Conservation (phyloP, 1,140 invertebrate genomes). For the Armadillidium nasatum region DNA sequence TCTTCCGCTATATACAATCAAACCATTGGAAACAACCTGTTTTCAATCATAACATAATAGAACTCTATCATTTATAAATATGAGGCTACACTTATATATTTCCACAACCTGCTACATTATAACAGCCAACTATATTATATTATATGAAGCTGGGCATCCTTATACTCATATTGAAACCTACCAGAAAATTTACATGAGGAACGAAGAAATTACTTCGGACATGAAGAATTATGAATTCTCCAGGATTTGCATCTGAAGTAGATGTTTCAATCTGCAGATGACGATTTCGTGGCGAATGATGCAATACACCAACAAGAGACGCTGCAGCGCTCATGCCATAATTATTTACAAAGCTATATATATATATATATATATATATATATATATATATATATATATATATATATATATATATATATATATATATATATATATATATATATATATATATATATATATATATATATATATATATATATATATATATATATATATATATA, state of each 20-base stretch:
- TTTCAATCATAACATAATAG: no score
- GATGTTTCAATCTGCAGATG: slow-evolving; percentile 50
- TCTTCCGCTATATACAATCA: slow-evolving; percentile 50
- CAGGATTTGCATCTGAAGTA: slow-evolving; percentile 47
- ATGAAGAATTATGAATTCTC: slow-evolving; percentile 54
- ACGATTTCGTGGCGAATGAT: slow-evolving; percentile 46
- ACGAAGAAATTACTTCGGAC: slow-evolving; percentile 52
- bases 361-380: slow-evolving; percentile 8
- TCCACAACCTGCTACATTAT: no score
- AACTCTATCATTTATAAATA: no score
- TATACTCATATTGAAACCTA: slow-evolving; percentile 20
- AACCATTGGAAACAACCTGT: slow-evolving; percentile 51
- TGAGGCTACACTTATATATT: no score
- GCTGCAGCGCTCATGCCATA: slow-evolving; percentile 35
- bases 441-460: slow-evolving; percentile 11
- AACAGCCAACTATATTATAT: no score
- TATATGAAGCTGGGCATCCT: no score
- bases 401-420: slow-evolving; percentile 20
- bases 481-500: slow-evolving; percentile 18
- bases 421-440: slow-evolving; percentile 14
- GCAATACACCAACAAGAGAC: slow-evolving; percentile 33
- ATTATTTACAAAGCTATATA: slow-evolving; percentile 30
- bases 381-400: slow-evolving; percentile 11
- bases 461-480: slow-evolving; percentile 24
- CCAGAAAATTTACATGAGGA: slow-evolving; percentile 52